Evolutionary conservation across 2,888 invertebrate species (phyloP).

Genomic region (Trachelus iudaicus): DNA sequence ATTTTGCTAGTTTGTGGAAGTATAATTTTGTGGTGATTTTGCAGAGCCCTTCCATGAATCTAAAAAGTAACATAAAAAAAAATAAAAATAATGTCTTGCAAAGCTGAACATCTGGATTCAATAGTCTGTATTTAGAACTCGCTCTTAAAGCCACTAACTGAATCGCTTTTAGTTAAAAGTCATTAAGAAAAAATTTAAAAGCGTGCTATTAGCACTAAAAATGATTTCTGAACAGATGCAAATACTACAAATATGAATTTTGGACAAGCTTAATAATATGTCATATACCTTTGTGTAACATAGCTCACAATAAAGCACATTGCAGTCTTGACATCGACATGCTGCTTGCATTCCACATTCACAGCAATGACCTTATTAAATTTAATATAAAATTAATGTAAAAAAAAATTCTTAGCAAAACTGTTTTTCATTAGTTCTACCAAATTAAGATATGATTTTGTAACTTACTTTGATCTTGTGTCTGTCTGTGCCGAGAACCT

Average conservation of each 20-base stretch:
- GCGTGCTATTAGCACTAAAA: too few relatives aligned
- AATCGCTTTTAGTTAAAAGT: too few relatives aligned
- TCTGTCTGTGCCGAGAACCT: constrained; percentile 12
- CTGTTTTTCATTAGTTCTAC: neutral
- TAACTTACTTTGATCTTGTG: constrained; percentile 11
- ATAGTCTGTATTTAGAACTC: neutral
- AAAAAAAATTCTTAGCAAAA: neutral
- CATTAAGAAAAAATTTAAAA: too few relatives aligned
- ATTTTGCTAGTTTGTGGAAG: constrained; percentile 12
- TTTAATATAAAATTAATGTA: neutral
- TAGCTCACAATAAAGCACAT: constrained; percentile 41
- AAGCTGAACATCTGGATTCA: neutral
- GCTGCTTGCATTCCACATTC: constrained; percentile 48
- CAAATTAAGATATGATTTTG: neutral
- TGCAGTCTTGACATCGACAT: constrained; percentile 49
- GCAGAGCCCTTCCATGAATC: constrained; percentile 57
- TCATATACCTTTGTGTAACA: constrained; percentile 54
- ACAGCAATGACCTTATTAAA: constrained; percentile 44
- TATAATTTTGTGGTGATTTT: constrained; percentile 47
- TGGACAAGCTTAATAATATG: neutral
- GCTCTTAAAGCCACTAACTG: too few relatives aligned
- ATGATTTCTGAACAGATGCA: neutral
- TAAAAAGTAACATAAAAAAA: constrained; percentile 26
- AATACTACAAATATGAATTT: neutral
- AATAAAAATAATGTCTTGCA: neutral